phyloP scores from a whole-genome alignment of 2,797 vertebrate species.

The Clarias pachynema region DNA sequence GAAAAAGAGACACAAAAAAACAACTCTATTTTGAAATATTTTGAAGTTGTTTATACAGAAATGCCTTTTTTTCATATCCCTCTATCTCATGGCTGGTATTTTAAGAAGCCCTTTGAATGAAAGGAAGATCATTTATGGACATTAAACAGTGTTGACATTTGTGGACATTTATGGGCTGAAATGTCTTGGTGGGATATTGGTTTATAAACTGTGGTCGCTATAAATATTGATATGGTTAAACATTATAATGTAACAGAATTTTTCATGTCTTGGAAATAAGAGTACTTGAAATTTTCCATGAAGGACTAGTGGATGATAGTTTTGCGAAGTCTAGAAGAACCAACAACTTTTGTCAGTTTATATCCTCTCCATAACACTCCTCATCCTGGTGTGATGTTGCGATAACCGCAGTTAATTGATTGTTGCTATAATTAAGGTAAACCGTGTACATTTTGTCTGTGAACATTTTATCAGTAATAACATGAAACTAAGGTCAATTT shows the following conservation, averaged over 20 bases:
- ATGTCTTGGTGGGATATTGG: slow-evolving; percentile 13
- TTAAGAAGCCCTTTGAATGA: slow-evolving; percentile 14
- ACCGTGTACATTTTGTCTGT: not conserved
- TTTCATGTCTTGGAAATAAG: slow-evolving; percentile 6
- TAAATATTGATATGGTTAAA: slow-evolving; percentile 12
- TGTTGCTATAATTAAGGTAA: not conserved
- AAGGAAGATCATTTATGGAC: slow-evolving; percentile 25
- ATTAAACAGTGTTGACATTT: not conserved
- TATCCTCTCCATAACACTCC: not conserved
- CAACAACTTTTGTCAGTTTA: not conserved
- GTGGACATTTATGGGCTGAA: slow-evolving; percentile 27
- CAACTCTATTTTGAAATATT: slow-evolving; percentile 38
- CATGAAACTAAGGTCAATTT: not conserved
- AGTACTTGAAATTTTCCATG: not conserved
- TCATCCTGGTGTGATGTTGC: not conserved
- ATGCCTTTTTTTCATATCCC: slow-evolving; percentile 59
- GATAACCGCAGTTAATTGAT: not conserved
- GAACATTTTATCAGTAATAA: not conserved
- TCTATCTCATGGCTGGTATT: slow-evolving; percentile 22
- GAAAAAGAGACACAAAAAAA: slow-evolving; percentile 61
- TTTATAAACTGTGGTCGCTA: slow-evolving; percentile 6
- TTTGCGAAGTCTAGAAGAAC: not conserved
- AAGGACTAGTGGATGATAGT: not conserved
- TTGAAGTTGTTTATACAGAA: slow-evolving; percentile 61
- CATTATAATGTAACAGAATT: not conserved